A percentile compares a stretch with the other conserved stretches of the same genome.
These are phyloP conservation scores for Xyrichtys novacula DNA, from an alignment of 2,797 vertebrate genomes.

Conservation along the genomic window DNA sequence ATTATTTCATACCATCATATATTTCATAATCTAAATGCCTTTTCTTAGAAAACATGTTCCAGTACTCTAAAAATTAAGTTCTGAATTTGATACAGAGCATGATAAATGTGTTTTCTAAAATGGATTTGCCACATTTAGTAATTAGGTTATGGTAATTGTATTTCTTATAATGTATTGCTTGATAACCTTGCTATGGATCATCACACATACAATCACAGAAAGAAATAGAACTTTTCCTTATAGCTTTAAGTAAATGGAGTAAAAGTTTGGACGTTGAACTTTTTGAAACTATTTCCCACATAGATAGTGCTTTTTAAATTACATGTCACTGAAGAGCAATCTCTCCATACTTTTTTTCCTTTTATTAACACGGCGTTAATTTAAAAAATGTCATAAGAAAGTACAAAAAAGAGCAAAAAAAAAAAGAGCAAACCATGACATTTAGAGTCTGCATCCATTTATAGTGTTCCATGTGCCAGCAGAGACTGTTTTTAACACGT, in stretches of 20 bases:
- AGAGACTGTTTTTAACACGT: too few relatives aligned
- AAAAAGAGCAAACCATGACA: too few relatives aligned
- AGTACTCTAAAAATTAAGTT: conserved; percentile 15
- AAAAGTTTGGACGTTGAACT: neutral
- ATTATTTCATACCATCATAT: conserved; percentile 3
- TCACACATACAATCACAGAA: conserved; percentile 1
- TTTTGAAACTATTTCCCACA: neutral
- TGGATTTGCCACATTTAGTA: conserved; percentile 34
- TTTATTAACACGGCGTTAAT: neutral
- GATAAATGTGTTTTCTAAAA: conserved; percentile 53
- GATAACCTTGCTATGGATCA: conserved; percentile 23
- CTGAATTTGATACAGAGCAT: conserved; percentile 20
- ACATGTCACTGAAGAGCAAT: neutral
- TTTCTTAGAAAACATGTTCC: conserved; percentile 19
- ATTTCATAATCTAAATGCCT: conserved; percentile 14
- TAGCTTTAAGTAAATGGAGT: neutral
- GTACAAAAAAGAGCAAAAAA: too few relatives aligned
- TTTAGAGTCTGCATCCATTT: too few relatives aligned
- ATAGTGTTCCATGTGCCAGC: too few relatives aligned
- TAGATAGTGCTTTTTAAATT: neutral
- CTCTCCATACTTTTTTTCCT: neutral
- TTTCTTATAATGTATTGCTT: conserved; percentile 32
- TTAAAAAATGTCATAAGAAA: neutral
- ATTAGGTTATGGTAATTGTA: conserved; percentile 52
- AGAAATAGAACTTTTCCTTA: conserved; percentile 3